Evolutionary conservation across 2,888 invertebrate genomes (phyloP), one percentile per base, ranked within the genome.

Genomic region (Limnephilus marmoratus): DNA sequence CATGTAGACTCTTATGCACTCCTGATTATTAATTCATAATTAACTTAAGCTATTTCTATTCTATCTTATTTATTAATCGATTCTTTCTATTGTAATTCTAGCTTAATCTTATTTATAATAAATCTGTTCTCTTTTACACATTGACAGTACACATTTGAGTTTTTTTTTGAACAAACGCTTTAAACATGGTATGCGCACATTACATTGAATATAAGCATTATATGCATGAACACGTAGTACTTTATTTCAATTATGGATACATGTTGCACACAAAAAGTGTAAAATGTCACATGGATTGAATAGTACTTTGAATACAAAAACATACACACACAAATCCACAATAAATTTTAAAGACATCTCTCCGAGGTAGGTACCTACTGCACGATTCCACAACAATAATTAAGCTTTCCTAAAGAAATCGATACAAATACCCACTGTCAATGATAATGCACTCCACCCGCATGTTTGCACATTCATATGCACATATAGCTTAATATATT

Each of bases 1-100:
- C 95, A 99, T 99, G 99, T 99, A 97, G 95, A 93, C 49, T 83
- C 53, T 90, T 90, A 90, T 90, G 90, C 90, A 83, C 85, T 90
- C 85, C 85, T 85, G 90, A 90, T 90, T 85, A 31, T 90, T 90
- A 53, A 45, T 85, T 53, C 34, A 90, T 85, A 82, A 45, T 83
- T 90, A 85, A 90, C 90, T 85, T 90, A 90, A 90, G 85, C 83
- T 85, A 90, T 34, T 90, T 85, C 68, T 90, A 85, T 13, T 90
- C 53, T 87, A 53, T 87, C 37, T 89, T 89, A 89, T 89, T 89
- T 89, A 89, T 88, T 88, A n/a, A 88, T 80, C 37, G n/a, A 68
- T 24, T n/a, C 34, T 89, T 37, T 85, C 68, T 90, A 85, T 90
- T 90, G 85, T 90, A 37, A 89, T 89, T 37, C 81, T 82, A 90